Evolutionary conservation across 2,797 vertebrate genomes (phyloP).

Genomic region (Chloroceryle amazona): DNA sequence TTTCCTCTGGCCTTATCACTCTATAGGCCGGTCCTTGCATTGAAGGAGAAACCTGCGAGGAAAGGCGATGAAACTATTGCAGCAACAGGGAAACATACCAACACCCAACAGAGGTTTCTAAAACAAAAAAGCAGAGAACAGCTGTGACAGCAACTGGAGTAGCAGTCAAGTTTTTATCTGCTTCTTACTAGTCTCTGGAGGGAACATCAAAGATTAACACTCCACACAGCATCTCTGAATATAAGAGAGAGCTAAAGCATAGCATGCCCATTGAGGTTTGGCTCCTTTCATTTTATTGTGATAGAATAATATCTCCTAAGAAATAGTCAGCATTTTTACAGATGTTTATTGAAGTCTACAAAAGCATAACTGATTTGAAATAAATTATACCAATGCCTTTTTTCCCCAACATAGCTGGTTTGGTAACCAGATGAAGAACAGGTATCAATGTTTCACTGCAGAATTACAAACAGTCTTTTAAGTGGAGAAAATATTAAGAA

Average conservation of each 20-base stretch:
- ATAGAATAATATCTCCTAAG: neutral
- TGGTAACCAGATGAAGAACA: neutral
- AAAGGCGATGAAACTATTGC: neutral
- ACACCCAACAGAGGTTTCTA: neutral
- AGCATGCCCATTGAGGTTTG: neutral
- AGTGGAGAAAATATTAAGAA: neutral
- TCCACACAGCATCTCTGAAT: neutral
- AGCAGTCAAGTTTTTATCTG: constrained; percentile 25
- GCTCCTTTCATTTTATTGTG: neutral
- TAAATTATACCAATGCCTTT: neutral
- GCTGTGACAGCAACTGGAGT: neutral
- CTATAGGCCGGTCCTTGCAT: neutral
- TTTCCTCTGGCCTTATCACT: neutral
- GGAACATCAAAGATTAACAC: neutral
- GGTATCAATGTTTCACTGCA: neutral
- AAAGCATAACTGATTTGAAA: neutral
- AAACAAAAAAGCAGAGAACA: constrained; percentile 23
- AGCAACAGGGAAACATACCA: neutral
- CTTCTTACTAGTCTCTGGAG: neutral
- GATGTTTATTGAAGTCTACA: neutral
- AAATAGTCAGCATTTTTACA: constrained; percentile 7
- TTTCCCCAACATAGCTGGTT: neutral
- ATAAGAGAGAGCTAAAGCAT: neutral
- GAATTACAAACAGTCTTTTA: neutral
- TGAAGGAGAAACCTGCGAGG: neutral